Base-by-base conservation (phyloP, 2,888 invertebrate genomes). In the Eupeodes latifasciatus region DNA sequence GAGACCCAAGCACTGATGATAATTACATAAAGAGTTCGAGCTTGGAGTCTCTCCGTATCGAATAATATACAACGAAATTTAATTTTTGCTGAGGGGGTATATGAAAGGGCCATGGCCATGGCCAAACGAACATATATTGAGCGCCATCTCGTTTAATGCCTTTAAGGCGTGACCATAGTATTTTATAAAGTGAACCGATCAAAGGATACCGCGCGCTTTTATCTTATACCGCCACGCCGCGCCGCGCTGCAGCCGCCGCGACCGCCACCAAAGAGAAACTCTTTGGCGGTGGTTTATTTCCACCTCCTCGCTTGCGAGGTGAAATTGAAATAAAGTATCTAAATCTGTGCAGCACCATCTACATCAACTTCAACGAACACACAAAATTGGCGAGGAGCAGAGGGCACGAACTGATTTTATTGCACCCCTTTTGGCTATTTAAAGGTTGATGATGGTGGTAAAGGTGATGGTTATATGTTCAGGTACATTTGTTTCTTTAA, bases 101-200 rank as follows among this genome's bases (percentile, higher is more conserved):
- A 61, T 76, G 67, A 77, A 81, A 84, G 80, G 83, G 40, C 40
- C 40, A 40, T 5, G 40, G 4, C 40, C 19, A 64, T 10, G 47
- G 44, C 64, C 47, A 27, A 77, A 11, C 12, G 4, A 57, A 72
- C 69, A 76, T 49, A 88, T 71, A 88, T 88, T 91, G 93, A 93
- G 93, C 93, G 93, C 93, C 93, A 93, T 93, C 93, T 93, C 93
- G 93, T 93, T 93, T 93, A 93, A 93, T 93, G 93, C 93, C 93
- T 93, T 93, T 91, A 93, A 93, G 93, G 93, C 93, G 93, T 93
- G 93, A 93, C 93, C 93, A 93, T 91, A 93, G 93, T 93, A 93
- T 93, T 93, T 93, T 93, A 93, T 93, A 93, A 93, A 93, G 92
- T 93, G 92, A 92, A 91, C 91, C 93, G 93, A 93, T 93, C 93